Evolutionary conservation across 1,140 invertebrate genomes (phyloP).

Genomic region (Dermatophagoides farinae): DNA sequence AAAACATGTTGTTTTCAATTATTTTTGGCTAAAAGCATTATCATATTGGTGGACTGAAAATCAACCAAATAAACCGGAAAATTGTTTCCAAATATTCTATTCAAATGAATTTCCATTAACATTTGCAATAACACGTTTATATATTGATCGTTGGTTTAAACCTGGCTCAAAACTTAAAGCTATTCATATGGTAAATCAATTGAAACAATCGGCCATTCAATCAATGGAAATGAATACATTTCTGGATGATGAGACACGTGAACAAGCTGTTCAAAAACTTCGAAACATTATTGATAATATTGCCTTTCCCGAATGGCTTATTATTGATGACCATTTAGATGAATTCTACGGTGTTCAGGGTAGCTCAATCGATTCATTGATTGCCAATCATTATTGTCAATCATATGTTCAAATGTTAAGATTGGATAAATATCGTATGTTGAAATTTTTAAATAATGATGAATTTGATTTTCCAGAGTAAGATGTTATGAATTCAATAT

Average conservation of each 20-base stretch:
- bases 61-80: too few species aligned
- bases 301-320: slow-evolving; percentile 54
- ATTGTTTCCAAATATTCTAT: too few species aligned
- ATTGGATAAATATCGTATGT: neutral
- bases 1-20: too few species aligned
- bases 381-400: neutral
- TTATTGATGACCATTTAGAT: slow-evolving; percentile 44
- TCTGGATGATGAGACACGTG: slow-evolving; percentile 69
- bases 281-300: slow-evolving; percentile 27
- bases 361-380: neutral
- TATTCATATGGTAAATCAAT: slow-evolving; percentile 35
- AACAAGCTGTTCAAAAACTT: slow-evolving; percentile 34
- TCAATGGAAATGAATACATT: slow-evolving; percentile 52
- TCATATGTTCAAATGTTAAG: neutral
- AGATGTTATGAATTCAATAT: neutral
- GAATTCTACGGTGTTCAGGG: slow-evolving; percentile 38
- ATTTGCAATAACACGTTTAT: slow-evolving; percentile 25
- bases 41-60: too few species aligned
- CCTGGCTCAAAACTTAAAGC: slow-evolving; percentile 22
- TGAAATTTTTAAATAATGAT: neutral
- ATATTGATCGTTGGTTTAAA: slow-evolving; percentile 1
- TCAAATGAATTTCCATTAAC: too few species aligned
- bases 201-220: slow-evolving; percentile 19
- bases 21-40: too few species aligned
- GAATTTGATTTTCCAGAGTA: neutral